A percentile compares a stretch with the other conserved stretches of the same genome.
Evolutionary conservation across 2,113 vertebrate genomes (phyloP).

Genomic region (western clawed frog (Xenopus tropicalis)): UCB_Xtro_10.0 CM004443.2:58069001-58069500

Average conservation of each 20-base stretch:
- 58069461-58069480: constrained; percentile 97
- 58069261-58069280: constrained; percentile 98
- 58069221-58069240: constrained; percentile 47
- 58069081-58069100: background rate
- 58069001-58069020: too few relatives aligned
- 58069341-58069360: constrained; percentile 98
- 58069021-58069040: too few relatives aligned
- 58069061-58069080: background rate
- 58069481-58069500: constrained; percentile 94
- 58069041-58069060: too few relatives aligned
- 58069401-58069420: constrained; percentile 99
- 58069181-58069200: constrained; percentile 21
- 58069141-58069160: background rate
- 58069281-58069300: constrained; percentile 98
- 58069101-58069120: background rate
- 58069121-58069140: background rate
- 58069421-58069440: constrained; percentile 99
- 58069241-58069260: constrained; percentile 76
- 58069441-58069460: constrained; percentile 98
- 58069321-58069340: constrained; percentile 96
- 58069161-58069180: constrained; percentile 11
- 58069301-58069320: constrained; percentile 82
- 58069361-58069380: constrained; percentile 99
- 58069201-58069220: constrained; percentile 38
- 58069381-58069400: constrained; percentile 99